Percentiles rank a stretch among this genome's conserved stretches.
Conservation (phyloP, 2,113 vertebrate species). For the Megaleporinus macrocephalus region DNA sequence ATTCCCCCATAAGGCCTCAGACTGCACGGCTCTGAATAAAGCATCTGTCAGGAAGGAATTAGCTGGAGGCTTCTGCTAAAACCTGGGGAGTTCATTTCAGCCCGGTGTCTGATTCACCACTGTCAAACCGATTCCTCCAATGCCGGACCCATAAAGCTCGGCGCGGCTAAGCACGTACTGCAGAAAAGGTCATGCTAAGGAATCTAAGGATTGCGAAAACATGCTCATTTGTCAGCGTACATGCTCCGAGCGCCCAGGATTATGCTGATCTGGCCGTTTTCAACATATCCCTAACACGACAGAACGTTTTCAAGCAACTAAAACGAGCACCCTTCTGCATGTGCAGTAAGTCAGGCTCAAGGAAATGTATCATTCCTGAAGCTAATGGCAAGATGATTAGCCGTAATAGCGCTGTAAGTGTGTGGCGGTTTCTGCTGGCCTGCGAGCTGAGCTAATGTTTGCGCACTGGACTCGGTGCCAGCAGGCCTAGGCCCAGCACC, state of each 20-base stretch:
- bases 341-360: constrained; percentile 24
- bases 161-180: neutral
- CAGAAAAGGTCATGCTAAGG: neutral
- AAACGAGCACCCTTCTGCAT: neutral
- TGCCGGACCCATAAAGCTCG: neutral
- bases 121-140: constrained; percentile 5
- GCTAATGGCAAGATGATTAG: constrained; percentile 42
- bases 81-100: constrained; percentile 27
- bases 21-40: constrained; percentile 44
- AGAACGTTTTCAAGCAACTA: constrained; percentile 12
- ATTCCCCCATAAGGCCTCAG: constrained; percentile 39
- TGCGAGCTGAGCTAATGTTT: constrained; percentile 45
- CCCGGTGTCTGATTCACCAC: constrained; percentile 11
- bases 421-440: constrained; percentile 38
- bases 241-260: neutral
- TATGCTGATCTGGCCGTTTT: neutral
- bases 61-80: constrained; percentile 46
- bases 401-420: constrained; percentile 43
- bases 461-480: constrained; percentile 39
- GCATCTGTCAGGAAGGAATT: constrained; percentile 58
- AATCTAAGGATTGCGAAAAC: neutral
- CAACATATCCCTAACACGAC: constrained; percentile 1
- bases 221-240: neutral
- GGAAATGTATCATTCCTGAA: constrained; percentile 38
- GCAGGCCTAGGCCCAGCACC: neutral